Base-by-base conservation (phyloP, 2,888 invertebrate genomes). In the Tricholauxania praeusta region DNA sequence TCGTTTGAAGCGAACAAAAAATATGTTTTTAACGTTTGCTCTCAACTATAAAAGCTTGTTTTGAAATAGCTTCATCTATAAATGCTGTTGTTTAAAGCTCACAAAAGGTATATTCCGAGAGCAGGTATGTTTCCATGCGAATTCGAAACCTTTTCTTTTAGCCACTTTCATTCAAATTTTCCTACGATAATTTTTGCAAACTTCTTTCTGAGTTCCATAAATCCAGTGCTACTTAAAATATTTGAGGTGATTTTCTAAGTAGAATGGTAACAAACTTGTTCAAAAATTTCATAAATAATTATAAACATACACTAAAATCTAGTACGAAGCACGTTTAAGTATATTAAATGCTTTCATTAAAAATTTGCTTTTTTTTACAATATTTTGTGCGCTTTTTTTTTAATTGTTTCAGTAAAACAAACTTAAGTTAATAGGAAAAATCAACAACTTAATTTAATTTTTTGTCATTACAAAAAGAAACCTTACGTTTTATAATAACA, bases 361-460 rank as follows among this genome's bases (percentile, higher is more conserved):
- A 14, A 17, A 49, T 64, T 17, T 19, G 49, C 10, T 48, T 17
- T 64, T n/a, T 64, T n/a, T 19, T n/a, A 49, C 28, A 47, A 53
- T 67, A 51, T 55, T 53, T 51, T 53, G 47, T 32, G 53, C n/a
- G 53, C 17, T 10, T 55, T 39, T 15, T 55, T 47, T 55, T 52
- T 1, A 49, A 12, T 65, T 65, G 12, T 17, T 65, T 66, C 32
- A 66, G 32, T 49, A 57, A 19, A 69, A 69, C 52, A 69, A 64
- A 69, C 69, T 69, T 62, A 69, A 49, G 51, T 47, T 60, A 60
- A 69, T 60, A 69, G 69, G 69, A 62, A 69, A 65, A 69, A 60
- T 62, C 62, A 63, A 62, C 69, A 69, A 60, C 62, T 69, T 39
- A 60, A 39, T 69, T 32, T 39, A 39, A 39, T 8, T 39, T 39